Percentiles rank a stretch among this genome's conserved stretches.
Evolutionary conservation across 2,113 vertebrate genomes (phyloP).

Genomic region (Oreochromis spilurus): DNA sequence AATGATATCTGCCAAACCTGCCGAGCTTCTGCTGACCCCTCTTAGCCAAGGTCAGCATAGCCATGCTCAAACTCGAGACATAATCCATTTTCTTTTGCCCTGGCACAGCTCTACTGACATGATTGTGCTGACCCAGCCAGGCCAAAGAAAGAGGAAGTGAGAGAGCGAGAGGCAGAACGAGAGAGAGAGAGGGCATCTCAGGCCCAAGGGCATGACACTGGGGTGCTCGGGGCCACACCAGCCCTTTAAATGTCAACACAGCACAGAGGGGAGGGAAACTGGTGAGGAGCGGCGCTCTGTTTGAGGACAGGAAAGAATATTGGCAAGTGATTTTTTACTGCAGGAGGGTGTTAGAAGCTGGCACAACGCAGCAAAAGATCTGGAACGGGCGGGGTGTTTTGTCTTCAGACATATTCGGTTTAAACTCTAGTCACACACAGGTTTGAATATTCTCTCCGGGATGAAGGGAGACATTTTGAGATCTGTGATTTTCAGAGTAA

Average conservation of each 20-base stretch:
- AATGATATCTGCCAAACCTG: slow-evolving; percentile 56
- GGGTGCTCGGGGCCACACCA: slow-evolving; percentile 68
- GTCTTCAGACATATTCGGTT: slow-evolving; percentile 21
- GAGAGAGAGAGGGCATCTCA: slow-evolving; percentile 61
- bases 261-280: slow-evolving; percentile 28
- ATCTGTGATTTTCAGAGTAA: slow-evolving; percentile 21
- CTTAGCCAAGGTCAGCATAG: slow-evolving; percentile 60
- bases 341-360: background rate
- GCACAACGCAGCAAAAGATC: background rate
- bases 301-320: slow-evolving; percentile 31
- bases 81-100: slow-evolving; percentile 55
- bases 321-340: slow-evolving; percentile 24
- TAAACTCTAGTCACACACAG: background rate
- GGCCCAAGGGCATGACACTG: slow-evolving; percentile 72
- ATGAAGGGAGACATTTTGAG: background rate
- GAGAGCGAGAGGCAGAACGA: background rate
- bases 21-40: slow-evolving; percentile 52
- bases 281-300: slow-evolving; percentile 12
- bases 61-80: slow-evolving; percentile 51
- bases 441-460: background rate
- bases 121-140: slow-evolving; percentile 58
- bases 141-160: slow-evolving; percentile 32
- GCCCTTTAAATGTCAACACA: slow-evolving; percentile 79
- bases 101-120: slow-evolving; percentile 39
- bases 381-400: background rate